A percentile compares a stretch with the other conserved stretches of the same genome.
Conservation (phyloP, 2,888 invertebrate species). For the Schrankia costaestrigalis region DNA sequence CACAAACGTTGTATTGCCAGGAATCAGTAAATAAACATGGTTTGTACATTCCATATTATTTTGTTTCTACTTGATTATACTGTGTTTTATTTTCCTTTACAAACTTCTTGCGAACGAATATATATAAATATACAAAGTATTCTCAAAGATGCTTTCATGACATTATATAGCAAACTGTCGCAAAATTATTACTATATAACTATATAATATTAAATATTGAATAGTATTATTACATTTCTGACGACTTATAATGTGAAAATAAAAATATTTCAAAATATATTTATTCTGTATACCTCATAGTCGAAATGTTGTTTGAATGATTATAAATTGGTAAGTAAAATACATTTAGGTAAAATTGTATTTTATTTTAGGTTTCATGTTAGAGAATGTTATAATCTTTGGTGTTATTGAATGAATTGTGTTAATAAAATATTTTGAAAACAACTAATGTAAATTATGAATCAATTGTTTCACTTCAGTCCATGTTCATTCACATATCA, state of each 20-base stretch:
- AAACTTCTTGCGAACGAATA: slow-evolving; percentile 56
- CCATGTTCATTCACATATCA: too few species aligned
- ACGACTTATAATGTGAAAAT: slow-evolving; percentile 60
- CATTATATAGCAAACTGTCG: slow-evolving; percentile 55
- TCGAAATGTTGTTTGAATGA: slow-evolving; percentile 79
- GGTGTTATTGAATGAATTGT: slow-evolving; percentile 82
- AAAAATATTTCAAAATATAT: slow-evolving; percentile 70
- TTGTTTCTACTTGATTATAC: slow-evolving; percentile 81
- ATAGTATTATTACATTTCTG: slow-evolving; percentile 58
- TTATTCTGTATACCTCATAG: slow-evolving; percentile 79
- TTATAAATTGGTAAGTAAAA: slow-evolving; percentile 78
- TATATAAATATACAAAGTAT: slow-evolving; percentile 34
- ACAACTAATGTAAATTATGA: slow-evolving; percentile 71
- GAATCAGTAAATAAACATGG: slow-evolving; percentile 86
- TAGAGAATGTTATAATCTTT: slow-evolving; percentile 82
- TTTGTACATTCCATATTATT: slow-evolving; percentile 91
- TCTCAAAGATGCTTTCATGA: slow-evolving; percentile 61
- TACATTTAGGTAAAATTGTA: slow-evolving; percentile 76
- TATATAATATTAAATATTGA: slow-evolving; percentile 46
- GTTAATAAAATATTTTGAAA: slow-evolving; percentile 82
- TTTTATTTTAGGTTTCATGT: slow-evolving; percentile 80
- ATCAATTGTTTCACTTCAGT: slow-evolving; percentile 62
- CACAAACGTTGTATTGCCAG: slow-evolving; percentile 80
- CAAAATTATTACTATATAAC: slow-evolving; percentile 50
- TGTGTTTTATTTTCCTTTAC: slow-evolving; percentile 77